A percentile compares a stretch with the other conserved stretches of the same genome.
Evolutionary conservation across 2,888 invertebrate species (phyloP).

Genomic region (Callyntrura sp.): DNA sequence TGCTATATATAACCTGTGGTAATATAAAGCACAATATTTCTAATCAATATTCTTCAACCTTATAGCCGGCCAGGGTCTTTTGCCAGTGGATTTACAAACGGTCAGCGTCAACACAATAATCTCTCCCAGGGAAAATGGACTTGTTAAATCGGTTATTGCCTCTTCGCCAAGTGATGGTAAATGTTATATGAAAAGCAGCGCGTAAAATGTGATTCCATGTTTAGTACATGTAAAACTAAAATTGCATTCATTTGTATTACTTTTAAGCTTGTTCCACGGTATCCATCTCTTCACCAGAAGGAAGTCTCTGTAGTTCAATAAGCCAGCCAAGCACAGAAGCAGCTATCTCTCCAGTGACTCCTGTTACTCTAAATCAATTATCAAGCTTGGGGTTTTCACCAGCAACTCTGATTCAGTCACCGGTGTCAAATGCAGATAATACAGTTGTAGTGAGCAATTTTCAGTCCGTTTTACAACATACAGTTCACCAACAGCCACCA

Average conservation of each 20-base stretch:
- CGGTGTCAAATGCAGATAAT: slow-evolving; percentile 66
- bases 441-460: slow-evolving; percentile 76
- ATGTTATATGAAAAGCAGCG: not conserved
- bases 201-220: slow-evolving; percentile 2
- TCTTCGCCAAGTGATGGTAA: slow-evolving; percentile 68
- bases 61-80: slow-evolving; percentile 65
- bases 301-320: slow-evolving; percentile 51
- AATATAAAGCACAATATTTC: too few species aligned
- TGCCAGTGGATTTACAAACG: slow-evolving; percentile 70
- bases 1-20: too few species aligned
- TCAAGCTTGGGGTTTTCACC: slow-evolving; percentile 56
- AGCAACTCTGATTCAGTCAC: slow-evolving; percentile 51
- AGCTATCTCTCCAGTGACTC: not conserved
- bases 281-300: slow-evolving; percentile 61
- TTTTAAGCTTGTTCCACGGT: slow-evolving; percentile 58
- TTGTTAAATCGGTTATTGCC: slow-evolving; percentile 65
- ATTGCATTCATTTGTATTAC: not conserved
- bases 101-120: slow-evolving; percentile 59
- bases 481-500: slow-evolving; percentile 60
- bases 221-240: not conserved
- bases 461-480: slow-evolving; percentile 77
- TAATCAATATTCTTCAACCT: not conserved
- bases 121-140: slow-evolving; percentile 43
- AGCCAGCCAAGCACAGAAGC: slow-evolving; percentile 60
- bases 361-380: slow-evolving; percentile 63